Base-by-base conservation (phyloP, 2,888 invertebrate species). In the Amaurobius ferox region DNA sequence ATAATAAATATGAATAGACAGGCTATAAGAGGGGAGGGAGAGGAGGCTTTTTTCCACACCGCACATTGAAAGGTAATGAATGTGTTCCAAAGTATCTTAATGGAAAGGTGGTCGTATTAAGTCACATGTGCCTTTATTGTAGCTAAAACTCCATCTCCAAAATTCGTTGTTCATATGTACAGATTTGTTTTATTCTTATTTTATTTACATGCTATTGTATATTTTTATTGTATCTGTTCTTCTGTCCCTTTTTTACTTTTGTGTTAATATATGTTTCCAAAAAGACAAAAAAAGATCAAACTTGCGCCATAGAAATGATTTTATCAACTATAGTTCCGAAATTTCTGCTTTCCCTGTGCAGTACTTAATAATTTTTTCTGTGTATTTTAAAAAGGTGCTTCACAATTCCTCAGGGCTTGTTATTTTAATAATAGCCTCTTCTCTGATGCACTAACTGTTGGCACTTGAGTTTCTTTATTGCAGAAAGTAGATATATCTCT, bases 201-300 rank as follows among this genome's bases (percentile, higher is more conserved):
- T 81, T 74, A 61, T 81, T 74, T 73, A 40, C 70, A 74, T 74
- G 68, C 73, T 73, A 30, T 73, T 73, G 73, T 73, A 73, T 68
- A 68, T 81, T 80, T 64, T 80, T 68, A 67, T 62, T 64, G 30
- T 48, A 64, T 26, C n/a, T 44, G 64, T 64, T 64, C 16, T 29
- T 29, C 29, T 19, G n/a, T 35, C 28, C 23, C 11, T 35, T 80
- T 81, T 81, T 61, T 67, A 61, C 26, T 79, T 79, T 64, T 39
- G 55, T 73, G 73, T 80, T 80, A 35, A 32, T 73, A 39, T 72
- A 67, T 74, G 68, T 81, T 61, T 74, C 66, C 48, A 61, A 66
- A 23, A 61, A 9, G 16, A 64, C 16, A 30, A 61, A 28, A 64
- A 64, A 11, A 68, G 68, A 73, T 74, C 74, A 81, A 81, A 79